Evolutionary conservation across 2,888 invertebrate species (phyloP).

Genomic region (Morpho helenor): DNA sequence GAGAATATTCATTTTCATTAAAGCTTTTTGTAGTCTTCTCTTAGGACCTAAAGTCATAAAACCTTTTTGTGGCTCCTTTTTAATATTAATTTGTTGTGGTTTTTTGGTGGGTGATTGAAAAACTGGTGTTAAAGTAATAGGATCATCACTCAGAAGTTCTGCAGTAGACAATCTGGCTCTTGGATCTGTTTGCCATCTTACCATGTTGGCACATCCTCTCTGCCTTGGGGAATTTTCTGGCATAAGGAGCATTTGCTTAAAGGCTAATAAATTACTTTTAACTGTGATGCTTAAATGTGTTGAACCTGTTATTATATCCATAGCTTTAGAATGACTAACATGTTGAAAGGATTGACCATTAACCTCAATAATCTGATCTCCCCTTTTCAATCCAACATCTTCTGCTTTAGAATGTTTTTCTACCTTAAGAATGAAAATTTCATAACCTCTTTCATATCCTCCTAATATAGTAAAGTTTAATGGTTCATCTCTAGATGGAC

Average conservation of each 20-base stretch:
- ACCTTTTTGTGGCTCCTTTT: conserved; percentile 84
- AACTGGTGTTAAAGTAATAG: conserved; percentile 63
- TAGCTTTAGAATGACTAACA: conserved; percentile 93
- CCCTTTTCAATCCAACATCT: conserved; percentile 96
- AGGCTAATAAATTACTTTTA: conserved; percentile 96
- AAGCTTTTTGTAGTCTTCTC: conserved; percentile 86
- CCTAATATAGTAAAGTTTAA: conserved; percentile 96
- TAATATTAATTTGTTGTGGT: conserved; percentile 77
- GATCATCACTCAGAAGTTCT: conserved; percentile 80
- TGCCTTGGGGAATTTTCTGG: conserved; percentile 91
- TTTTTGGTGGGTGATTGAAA: conserved; percentile 78
- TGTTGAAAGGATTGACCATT: conserved; percentile 98
- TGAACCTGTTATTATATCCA: conserved; percentile 95
- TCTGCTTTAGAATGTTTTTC: conserved; percentile 96
- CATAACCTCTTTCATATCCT: conserved; percentile 94
- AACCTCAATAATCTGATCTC: conserved; percentile 98
- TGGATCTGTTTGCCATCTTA: conserved; percentile 83
- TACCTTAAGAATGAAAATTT: conserved; percentile 96
- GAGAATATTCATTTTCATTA: conserved; percentile 93
- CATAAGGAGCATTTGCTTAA: conserved; percentile 83
- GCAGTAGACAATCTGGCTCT: conserved; percentile 89
- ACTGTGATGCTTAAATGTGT: conserved; percentile 98
- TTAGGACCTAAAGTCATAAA: conserved; percentile 95
- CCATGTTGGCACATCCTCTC: conserved; percentile 83
- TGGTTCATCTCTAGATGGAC: conserved; percentile 95